phyloP scores from a whole-genome alignment of 2,113 vertebrate species.

The Ciconia stormi region DNA sequence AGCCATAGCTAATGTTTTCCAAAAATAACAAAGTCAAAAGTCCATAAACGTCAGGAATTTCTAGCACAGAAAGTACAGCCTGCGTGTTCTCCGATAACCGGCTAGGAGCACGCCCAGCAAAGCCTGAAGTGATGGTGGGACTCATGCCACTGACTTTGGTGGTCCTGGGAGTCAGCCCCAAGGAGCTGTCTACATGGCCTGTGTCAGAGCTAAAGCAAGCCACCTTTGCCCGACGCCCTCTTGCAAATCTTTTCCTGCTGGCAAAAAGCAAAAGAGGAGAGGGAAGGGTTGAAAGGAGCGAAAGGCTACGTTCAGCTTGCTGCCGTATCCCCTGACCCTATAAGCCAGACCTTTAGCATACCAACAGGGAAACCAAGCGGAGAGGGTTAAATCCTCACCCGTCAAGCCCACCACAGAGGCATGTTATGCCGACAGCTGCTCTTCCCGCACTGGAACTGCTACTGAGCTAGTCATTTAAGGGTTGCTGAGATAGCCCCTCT shows the following conservation, averaged over 20 bases:
- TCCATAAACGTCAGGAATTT: neutral
- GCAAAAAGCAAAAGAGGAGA: neutral
- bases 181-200: neutral
- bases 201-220: neutral
- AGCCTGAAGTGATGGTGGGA: neutral
- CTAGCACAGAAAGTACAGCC: neutral
- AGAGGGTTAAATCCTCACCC: neutral
- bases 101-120: neutral
- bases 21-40: neutral
- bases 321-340: neutral
- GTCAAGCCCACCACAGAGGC: neutral
- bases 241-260: neutral
- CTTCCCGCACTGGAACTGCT: neutral
- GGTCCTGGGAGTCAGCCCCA: neutral
- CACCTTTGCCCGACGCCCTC: neutral
- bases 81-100: fast-evolving
- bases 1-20: neutral
- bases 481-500: neutral
- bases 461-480: neutral
- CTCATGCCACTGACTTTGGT: neutral
- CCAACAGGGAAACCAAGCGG: neutral
- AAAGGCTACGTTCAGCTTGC: neutral
- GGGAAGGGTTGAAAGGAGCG: neutral
- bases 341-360: neutral
- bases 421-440: neutral